Conservation (phyloP, 2,797 vertebrate species). For the Cossypha caffra region DNA sequence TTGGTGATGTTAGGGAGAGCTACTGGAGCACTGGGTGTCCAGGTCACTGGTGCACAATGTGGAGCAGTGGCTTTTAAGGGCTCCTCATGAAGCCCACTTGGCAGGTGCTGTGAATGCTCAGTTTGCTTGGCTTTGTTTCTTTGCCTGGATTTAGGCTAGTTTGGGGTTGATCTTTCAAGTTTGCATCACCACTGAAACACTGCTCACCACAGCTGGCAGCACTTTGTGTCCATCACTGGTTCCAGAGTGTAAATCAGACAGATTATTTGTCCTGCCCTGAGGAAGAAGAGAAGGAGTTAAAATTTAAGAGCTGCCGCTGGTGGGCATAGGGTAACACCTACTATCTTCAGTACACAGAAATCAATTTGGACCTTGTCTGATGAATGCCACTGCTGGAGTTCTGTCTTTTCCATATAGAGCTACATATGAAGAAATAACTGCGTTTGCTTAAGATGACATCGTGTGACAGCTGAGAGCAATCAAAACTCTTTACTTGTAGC, state of each 20-base stretch:
- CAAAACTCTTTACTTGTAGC: slow-evolving; percentile 22
- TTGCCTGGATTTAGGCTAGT: neutral
- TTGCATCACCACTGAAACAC: neutral
- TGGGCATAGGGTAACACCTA: neutral
- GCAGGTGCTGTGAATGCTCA: neutral
- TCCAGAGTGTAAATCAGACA: neutral
- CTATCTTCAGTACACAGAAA: neutral
- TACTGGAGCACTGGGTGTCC: neutral
- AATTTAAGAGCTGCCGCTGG: neutral
- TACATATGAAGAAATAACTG: slow-evolving; percentile 10
- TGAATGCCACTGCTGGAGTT: neutral
- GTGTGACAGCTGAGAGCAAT: slow-evolving; percentile 46
- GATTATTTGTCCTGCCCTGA: neutral
- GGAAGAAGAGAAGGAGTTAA: neutral
- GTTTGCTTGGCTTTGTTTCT: neutral
- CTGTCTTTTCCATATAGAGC: neutral
- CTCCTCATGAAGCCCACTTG: neutral
- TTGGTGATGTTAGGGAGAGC: neutral
- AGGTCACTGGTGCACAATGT: neutral
- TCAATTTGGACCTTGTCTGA: slow-evolving; percentile 20
- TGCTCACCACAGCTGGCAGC: neutral
- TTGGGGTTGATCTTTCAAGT: neutral
- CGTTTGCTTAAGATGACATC: slow-evolving; percentile 11
- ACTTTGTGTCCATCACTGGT: neutral
- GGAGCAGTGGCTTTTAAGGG: neutral